phyloP scores from a whole-genome alignment of 2,113 vertebrate species.

The Sula dactylatra region DNA sequence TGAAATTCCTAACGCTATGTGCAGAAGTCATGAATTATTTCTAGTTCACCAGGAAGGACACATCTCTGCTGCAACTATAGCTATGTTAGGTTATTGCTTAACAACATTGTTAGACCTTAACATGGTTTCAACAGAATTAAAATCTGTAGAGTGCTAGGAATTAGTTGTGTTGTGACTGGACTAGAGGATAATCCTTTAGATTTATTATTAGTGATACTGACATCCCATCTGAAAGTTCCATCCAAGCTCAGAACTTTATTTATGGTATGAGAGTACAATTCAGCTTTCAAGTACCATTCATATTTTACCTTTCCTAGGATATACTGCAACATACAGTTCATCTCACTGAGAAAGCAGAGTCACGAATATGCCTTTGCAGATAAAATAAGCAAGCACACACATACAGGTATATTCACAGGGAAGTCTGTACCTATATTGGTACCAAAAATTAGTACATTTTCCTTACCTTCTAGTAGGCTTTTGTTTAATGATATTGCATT shows the following conservation, averaged over 20 bases:
- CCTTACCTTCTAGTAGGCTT: not conserved
- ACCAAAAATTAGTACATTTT: not conserved
- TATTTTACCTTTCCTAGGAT: not conserved
- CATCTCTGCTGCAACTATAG: not conserved
- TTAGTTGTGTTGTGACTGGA: not conserved
- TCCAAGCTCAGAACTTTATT: not conserved
- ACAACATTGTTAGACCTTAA: not conserved
- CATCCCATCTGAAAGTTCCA: not conserved
- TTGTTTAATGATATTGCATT: not conserved
- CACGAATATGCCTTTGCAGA: not conserved
- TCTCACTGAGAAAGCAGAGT: not conserved
- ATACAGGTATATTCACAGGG: not conserved
- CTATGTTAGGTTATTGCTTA: not conserved
- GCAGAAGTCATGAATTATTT: slow-evolving; percentile 25
- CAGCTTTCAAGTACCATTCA: not conserved
- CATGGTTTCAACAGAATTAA: not conserved
- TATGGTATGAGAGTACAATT: not conserved
- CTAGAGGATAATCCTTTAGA: not conserved
- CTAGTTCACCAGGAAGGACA: not conserved
- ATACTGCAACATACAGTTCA: not conserved
- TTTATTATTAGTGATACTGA: not conserved
- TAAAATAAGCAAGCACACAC: not conserved
- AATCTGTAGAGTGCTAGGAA: not conserved
- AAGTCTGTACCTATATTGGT: not conserved
- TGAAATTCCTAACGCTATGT: not conserved